Base-by-base conservation (phyloP, 2,888 invertebrate species). In the Nemapogon koenigi region DNA sequence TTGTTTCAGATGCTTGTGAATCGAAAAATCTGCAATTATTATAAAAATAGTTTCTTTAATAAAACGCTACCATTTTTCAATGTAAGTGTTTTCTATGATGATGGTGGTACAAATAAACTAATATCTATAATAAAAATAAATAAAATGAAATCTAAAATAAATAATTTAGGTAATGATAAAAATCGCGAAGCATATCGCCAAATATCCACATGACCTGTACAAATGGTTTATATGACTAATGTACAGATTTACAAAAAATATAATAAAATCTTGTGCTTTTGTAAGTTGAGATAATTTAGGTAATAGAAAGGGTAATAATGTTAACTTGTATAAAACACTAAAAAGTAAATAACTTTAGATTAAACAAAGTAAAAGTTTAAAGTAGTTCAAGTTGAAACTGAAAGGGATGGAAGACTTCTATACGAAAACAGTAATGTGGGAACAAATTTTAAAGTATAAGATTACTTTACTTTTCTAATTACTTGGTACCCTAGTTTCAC, bases 171-270 rank as follows among this genome's bases (percentile, higher is more conserved):
- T 57, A 59, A 57, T 46, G 8, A 10, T 42, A 53, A 54, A 62
- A 49, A 54, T 57, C 70, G 66, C 69, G 69, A 69, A 69, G 64
- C 66, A 59, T 62, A 73, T 76, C 78, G 78, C 75, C 65, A 76
- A 78, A 78, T 76, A 78, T 78, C 78, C 78, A 78, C 78, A 78
- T 78, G 69, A 78, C 78, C 78, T 72, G 72, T 69, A 78, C 76
- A 76, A 37, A 61, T 28, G 44, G 41, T 43, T 49, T 50, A 51
- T 57, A 58, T 61, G 55, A 49, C 53, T 55, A 66, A 66, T 68
- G 68, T 66, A 71, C 65, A 68, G 67, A 63, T 59, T 58, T 49
- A 10, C 61, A 53, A 63, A 51, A 49, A 35, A 27, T 38, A 29
- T 17, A 15, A 6, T 22, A 22, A 22, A 22, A 7, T 22, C 22